Base-by-base conservation (phyloP, 2,797 vertebrate species). In the Chelon labrosus region DNA sequence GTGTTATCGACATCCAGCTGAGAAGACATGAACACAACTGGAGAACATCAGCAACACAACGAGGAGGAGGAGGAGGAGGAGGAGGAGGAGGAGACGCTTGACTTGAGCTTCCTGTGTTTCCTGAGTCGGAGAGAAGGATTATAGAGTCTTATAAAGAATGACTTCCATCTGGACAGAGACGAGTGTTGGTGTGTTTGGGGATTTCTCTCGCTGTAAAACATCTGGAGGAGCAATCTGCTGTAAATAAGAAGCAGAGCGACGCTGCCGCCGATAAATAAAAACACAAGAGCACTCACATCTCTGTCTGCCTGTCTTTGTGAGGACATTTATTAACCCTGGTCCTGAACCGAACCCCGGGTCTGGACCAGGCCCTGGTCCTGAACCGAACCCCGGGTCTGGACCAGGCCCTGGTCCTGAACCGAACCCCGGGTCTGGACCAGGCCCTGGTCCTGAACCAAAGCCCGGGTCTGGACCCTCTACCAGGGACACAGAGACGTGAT, bases 151-250 rank as follows among this genome's bases (percentile, higher is more conserved):
- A 83, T 88, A 86, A 88, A 93, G 88, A 93, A 94, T 89, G 83
- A 91, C 90, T 92, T 92, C 93, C 93, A 94, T 94, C 90, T 94
- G 93, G 91, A 90, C 85, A 64, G 70, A 82, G 79, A 84, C 27
- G 49, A 47, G 55, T 22, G 38, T 39, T 35, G 17, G 25, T 55
- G 55, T 58, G 55, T 78, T 75, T 74, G 59, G 85, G 86, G 90
- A 88, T 75, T 90, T 90, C 85, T 90, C 75, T 77, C 62, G 64
- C 83, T 83, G 80, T 88, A 83, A 90, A 93, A 94, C 94, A 94
- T 94, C 93, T 94, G 93, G 92, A 94, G 89, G 89, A 94, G 92
- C 93, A 93, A 94, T 94, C 92, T 93, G 92, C 90, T 89, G 89
- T 92, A 92, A 94, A 93, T 91, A 93, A 92, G 91, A 90, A 90